Evolutionary conservation across 1,140 invertebrate genomes (phyloP).

Genomic region (Magallana angulata): DNA sequence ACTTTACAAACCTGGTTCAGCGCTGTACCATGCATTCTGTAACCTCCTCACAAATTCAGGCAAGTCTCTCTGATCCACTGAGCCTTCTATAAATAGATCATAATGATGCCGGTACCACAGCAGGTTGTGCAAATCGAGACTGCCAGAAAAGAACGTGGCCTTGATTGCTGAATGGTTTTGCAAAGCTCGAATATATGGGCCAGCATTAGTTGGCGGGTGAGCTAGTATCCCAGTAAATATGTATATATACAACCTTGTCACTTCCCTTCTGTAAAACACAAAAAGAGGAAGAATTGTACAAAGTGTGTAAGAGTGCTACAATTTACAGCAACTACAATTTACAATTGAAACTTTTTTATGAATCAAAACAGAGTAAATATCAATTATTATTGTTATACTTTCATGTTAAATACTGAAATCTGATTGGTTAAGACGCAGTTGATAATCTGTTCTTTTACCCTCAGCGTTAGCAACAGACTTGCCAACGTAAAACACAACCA

Average conservation of each 20-base stretch:
- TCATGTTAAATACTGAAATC: too few relatives aligned
- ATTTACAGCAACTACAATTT: too few relatives aligned
- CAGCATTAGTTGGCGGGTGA: background rate
- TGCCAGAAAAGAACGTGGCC: background rate
- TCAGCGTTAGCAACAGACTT: too few relatives aligned
- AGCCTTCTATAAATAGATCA: conserved; percentile 36
- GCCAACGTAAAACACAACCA: too few relatives aligned
- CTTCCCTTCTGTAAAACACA: background rate
- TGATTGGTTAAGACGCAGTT: too few relatives aligned
- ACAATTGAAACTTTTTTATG: too few relatives aligned
- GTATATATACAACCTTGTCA: conserved; percentile 2
- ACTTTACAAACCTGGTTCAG: conserved; percentile 24
- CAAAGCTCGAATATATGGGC: background rate
- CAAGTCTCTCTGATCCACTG: conserved; percentile 18
- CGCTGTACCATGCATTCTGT: conserved; percentile 19
- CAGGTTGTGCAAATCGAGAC: background rate
- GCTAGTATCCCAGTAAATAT: background rate
- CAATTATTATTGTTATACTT: too few relatives aligned
- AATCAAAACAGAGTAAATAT: background rate
- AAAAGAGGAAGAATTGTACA: too few relatives aligned
- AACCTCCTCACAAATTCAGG: background rate
- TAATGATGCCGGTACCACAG: conserved; percentile 40
- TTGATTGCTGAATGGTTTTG: background rate
- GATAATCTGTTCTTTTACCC: too few relatives aligned
- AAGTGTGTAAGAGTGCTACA: too few relatives aligned